Evolutionary conservation across 2,888 invertebrate species (phyloP).

Genomic region (Hemithea aestivaria): DNA sequence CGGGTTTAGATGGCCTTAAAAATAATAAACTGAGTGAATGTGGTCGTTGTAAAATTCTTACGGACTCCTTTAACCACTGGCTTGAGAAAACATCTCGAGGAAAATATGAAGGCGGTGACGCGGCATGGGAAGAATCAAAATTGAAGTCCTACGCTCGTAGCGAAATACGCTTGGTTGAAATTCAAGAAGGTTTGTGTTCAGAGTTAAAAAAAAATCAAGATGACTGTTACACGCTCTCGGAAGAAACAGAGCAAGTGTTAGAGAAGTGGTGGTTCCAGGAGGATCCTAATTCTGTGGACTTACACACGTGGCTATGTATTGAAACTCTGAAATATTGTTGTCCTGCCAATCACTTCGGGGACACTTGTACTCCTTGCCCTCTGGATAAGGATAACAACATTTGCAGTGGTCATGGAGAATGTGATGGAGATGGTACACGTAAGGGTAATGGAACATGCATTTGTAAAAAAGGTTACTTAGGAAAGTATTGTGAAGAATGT

Average conservation of each 20-base stretch:
- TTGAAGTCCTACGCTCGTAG: conserved; percentile 89
- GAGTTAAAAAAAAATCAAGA: conserved; percentile 83
- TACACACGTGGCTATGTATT: conserved; percentile 86
- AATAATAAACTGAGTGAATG: conserved; percentile 66
- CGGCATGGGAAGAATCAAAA: conserved; percentile 95
- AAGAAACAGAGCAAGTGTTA: conserved; percentile 87
- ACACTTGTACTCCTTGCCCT: conserved; percentile 87
- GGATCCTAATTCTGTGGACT: conserved; percentile 55
- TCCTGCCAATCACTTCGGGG: conserved; percentile 89
- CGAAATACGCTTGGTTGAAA: conserved; percentile 94
- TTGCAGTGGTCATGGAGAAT: conserved; percentile 89
- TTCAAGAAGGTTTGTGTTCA: conserved; percentile 91
- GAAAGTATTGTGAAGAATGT: conserved; percentile 88
- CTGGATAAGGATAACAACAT: conserved; percentile 72
- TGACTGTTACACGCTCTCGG: conserved; percentile 89
- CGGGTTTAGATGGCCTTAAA: conserved; percentile 22
- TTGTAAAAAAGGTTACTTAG: conserved; percentile 90
- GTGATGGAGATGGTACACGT: conserved; percentile 92
- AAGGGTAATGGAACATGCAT: conserved; percentile 94
- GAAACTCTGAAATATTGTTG: conserved; percentile 89
- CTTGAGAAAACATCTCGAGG: conserved; percentile 89
- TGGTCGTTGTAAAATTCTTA: conserved; percentile 84
- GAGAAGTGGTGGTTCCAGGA: conserved; percentile 95
- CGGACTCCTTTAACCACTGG: conserved; percentile 88
- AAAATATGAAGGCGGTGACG: conserved; percentile 95